phyloP scores from a whole-genome alignment of 2,888 invertebrate species.

The Idaea aversata region DNA sequence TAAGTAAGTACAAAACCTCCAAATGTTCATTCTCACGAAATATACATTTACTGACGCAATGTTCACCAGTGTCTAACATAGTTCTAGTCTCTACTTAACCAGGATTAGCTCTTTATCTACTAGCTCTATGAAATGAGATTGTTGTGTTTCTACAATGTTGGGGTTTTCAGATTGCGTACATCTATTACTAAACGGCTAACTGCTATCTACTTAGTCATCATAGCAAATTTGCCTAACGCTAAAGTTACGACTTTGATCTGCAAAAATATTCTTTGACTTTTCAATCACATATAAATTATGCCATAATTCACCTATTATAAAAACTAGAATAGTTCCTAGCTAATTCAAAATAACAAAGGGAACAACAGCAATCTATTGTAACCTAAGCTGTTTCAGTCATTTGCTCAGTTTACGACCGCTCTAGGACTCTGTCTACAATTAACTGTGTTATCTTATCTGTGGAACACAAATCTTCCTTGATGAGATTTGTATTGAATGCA shows the following conservation, averaged over 20 bases:
- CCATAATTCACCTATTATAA: background rate
- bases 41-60: background rate
- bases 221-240: background rate
- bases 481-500: constrained; percentile 2
- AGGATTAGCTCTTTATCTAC: constrained; percentile 54
- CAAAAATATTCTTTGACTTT: background rate
- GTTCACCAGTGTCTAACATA: constrained; percentile 4
- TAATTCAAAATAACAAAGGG: background rate
- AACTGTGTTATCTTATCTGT: constrained; percentile 21
- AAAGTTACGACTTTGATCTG: too few species aligned
- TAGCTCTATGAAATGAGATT: constrained; percentile 39
- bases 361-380: constrained; percentile 11
- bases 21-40: background rate
- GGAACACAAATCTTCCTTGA: constrained; percentile 17
- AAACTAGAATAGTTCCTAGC: background rate
- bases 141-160: constrained; percentile 30
- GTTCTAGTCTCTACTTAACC: constrained; percentile 52
- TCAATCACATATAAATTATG: background rate
- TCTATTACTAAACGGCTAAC: background rate
- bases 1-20: background rate
- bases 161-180: constrained; percentile 12
- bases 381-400: constrained; percentile 25
- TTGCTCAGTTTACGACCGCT: constrained; percentile 22
- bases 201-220: constrained; percentile 10
- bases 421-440: constrained; percentile 26